phyloP scores from a whole-genome alignment of 2,113 vertebrate species.

The Toxotes jaculatrix region DNA sequence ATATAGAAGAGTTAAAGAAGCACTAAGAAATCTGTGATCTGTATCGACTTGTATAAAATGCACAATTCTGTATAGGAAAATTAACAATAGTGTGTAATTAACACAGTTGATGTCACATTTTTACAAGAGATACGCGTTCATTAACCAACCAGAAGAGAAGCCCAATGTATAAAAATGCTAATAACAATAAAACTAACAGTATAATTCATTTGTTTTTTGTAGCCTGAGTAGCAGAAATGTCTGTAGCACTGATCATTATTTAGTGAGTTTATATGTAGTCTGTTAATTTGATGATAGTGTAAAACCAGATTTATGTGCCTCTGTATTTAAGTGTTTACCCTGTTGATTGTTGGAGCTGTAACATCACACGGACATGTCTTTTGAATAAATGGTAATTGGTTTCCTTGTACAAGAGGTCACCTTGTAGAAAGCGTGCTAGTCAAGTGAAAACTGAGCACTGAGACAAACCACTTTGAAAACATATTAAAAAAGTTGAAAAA shows the following conservation, averaged over 20 bases:
- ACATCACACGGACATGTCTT: not conserved
- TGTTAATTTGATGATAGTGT: not conserved
- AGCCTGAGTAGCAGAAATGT: too few species aligned
- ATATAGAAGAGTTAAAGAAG: not conserved
- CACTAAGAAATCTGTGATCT: constrained; percentile 12
- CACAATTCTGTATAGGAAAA: not conserved
- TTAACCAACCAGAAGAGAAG: not conserved
- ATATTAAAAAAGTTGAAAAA: too few species aligned
- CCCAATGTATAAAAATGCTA: not conserved
- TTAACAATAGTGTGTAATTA: not conserved
- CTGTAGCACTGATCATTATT: too few species aligned
- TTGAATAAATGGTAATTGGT: too few species aligned
- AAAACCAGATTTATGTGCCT: not conserved
- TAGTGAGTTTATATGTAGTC: too few species aligned
- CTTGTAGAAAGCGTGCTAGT: not conserved
- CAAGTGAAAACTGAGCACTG: too few species aligned
- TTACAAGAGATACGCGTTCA: too few species aligned
- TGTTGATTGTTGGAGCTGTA: not conserved
- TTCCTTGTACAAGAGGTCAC: too few species aligned
- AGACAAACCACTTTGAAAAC: not conserved
- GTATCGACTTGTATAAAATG: not conserved
- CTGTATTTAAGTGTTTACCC: not conserved
- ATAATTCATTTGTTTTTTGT: not conserved
- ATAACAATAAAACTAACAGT: too few species aligned
- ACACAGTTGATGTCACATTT: too few species aligned